Base-by-base conservation (phyloP, 1,140 invertebrate genomes). In the Leptopilina boulardi region DNA sequence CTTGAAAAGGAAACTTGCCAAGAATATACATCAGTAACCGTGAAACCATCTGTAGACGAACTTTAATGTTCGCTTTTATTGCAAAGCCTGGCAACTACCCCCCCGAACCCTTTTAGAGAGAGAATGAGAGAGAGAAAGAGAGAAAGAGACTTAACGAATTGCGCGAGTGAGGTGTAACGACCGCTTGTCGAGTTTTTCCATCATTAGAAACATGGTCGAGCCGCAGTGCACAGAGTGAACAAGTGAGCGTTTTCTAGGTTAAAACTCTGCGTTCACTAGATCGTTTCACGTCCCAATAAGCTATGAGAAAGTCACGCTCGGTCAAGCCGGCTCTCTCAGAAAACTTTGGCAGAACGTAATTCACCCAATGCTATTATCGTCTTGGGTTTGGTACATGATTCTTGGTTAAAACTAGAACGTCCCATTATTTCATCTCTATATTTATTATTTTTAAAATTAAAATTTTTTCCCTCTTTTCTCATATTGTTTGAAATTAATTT, bases 271-370 rank as follows among this genome's bases (percentile, higher is more conserved):
- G 23, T 75, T 70, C 74, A 11, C 70, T 75, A 26, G 72, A 54
- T 75, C 38, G 54, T 75, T 59, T 70, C 54, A 75, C 74, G 74
- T 75, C 47, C 47, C 56, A 75, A 75, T 75, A 75, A 75, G 73
- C 42, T 75, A 51, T 66, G 34, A 75, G 73, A 75, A 75, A 75
- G 73, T 75, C 73, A 75, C 74, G 74, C 56, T 75, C 26, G 74
- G 74, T 75, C 70, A 70, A 70, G 56, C 51, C 26, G 30, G n/a
- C n/a, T n/a, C n/a, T n/a, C 23, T 73, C 38, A 13, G 26, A 66
- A 15, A 30, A 30, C 23, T 66, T n/a, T n/a, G 56, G 23, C 56
- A 26, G 11, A 13, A 15, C 21, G 23, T 23, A 23, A 15, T 59
- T 26, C 56, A 26, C 21, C n/a, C 21, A 59, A 59, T 51, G 47